phyloP scores from a whole-genome alignment of 37 sponge, comb jelly and placozoan genomes.

The Aplysina aerophoba region DNA sequence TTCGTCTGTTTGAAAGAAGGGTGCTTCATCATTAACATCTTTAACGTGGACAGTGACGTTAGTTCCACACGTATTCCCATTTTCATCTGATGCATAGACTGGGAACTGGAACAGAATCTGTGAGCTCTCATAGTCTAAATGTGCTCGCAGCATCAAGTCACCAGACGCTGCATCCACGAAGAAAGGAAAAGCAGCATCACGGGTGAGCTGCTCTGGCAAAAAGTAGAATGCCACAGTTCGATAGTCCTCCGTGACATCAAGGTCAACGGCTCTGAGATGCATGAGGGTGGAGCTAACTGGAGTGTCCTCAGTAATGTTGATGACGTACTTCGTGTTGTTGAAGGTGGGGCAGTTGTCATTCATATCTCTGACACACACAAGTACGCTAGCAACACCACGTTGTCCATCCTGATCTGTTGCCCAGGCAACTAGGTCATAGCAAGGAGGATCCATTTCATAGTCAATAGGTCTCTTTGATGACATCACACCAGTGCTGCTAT shows the following conservation, averaged over 20 bases:
- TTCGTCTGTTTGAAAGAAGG: not conserved
- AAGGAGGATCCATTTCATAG: slow-evolving; percentile 42
- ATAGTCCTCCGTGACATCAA: slow-evolving; percentile 29
- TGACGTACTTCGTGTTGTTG: slow-evolving; percentile 9
- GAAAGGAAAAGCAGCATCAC: not conserved
- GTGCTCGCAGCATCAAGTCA: not conserved
- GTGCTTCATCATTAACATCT: slow-evolving; percentile 37
- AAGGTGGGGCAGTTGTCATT: slow-evolving; percentile 75
- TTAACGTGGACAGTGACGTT: not conserved
- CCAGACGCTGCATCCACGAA: not conserved
- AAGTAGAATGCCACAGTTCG: not conserved
- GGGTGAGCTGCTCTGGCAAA: not conserved
- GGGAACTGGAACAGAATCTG: not conserved
- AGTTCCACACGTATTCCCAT: not conserved
- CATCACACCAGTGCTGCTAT: not conserved
- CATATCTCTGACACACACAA: slow-evolving; percentile 51
- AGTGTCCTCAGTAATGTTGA: slow-evolving; percentile 45
- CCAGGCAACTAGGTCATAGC: slow-evolving; percentile 26
- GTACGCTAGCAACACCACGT: slow-evolving; percentile 17
- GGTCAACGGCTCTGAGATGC: slow-evolving; percentile 36
- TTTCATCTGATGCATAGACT: slow-evolving; percentile 20
- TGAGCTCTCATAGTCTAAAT: slow-evolving; percentile 3
- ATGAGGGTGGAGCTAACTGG: slow-evolving; percentile 3
- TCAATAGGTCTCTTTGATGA: slow-evolving; percentile 39
- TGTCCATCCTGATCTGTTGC: slow-evolving; percentile 52